These are phyloP conservation scores for Selene dorsalis DNA, from an alignment of 2,797 vertebrate genomes.

Conservation along the genomic window DNA sequence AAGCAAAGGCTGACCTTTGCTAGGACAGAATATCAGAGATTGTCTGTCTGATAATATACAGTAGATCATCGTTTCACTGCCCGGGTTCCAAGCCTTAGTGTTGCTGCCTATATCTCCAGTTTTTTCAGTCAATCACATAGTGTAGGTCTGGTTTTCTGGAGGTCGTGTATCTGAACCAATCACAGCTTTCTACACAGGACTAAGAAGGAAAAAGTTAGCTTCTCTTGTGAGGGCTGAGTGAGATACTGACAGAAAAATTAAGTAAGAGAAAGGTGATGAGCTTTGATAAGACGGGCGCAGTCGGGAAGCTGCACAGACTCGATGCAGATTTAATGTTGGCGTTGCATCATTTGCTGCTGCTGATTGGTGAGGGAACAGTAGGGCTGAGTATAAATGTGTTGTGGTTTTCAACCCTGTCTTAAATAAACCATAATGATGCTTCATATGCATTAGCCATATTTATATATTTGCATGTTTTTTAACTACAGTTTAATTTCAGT, in stretches of 20 bases:
- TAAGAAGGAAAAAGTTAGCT: background rate
- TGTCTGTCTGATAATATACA: conserved; percentile 4
- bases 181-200: background rate
- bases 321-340: background rate
- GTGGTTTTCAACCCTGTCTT: background rate
- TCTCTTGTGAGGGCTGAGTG: background rate
- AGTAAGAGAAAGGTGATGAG: too few species aligned
- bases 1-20: background rate
- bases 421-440: background rate
- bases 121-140: background rate
- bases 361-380: background rate
- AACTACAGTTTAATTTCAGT: too few species aligned
- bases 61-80: background rate
- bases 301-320: background rate
- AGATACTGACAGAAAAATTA: background rate
- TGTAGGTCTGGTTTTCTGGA: background rate
- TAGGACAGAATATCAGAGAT: background rate
- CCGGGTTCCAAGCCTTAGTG: background rate
- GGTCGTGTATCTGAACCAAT: background rate
- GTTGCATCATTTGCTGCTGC: background rate
- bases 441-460: too few species aligned
- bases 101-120: background rate
- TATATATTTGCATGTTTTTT: too few species aligned
- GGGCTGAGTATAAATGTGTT: background rate
- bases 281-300: background rate